These are phyloP conservation scores for Drosophila seguyi DNA, from an alignment of 1,140 invertebrate species.

Conservation along the genomic window DNA sequence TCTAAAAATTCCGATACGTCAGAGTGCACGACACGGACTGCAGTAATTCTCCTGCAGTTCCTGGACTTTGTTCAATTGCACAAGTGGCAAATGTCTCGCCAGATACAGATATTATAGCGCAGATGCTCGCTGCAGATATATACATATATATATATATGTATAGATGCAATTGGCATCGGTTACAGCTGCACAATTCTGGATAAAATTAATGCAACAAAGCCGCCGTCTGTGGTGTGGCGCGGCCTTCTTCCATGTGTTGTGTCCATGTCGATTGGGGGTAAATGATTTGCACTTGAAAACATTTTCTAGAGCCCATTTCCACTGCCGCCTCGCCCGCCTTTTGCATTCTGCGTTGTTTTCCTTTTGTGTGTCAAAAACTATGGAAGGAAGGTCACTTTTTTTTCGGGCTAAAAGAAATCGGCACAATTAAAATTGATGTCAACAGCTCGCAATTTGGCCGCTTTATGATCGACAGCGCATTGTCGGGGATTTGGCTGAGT, in stretches of 20 bases:
- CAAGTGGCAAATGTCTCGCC: conserved; percentile 55
- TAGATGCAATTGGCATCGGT: conserved; percentile 77
- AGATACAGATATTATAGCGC: conserved; percentile 37
- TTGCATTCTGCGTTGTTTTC: conserved; percentile 29
- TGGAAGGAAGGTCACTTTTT: conserved; percentile 49
- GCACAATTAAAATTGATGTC: conserved; percentile 79
- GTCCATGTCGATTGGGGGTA: conserved; percentile 57
- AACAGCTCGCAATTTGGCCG: conserved; percentile 66
- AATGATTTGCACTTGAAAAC: conserved; percentile 68
- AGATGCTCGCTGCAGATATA: conserved; percentile 15
- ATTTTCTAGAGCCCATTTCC: conserved; percentile 20
- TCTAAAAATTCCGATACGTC: conserved; percentile 41
- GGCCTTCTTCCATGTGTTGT: conserved; percentile 23
- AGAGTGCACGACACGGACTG: conserved; percentile 33
- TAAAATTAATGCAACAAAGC: conserved; percentile 75
- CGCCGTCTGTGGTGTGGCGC: conserved; percentile 7
- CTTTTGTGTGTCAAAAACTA: conserved; percentile 59
- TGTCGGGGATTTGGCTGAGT: conserved; percentile 28
- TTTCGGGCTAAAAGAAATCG: conserved; percentile 44
- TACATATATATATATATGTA: conserved; percentile 14
- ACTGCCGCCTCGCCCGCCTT: background rate
- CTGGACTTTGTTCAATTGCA: conserved; percentile 57
- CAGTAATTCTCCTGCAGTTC: conserved; percentile 30
- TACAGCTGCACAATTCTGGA: conserved; percentile 80
- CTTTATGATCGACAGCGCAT: conserved; percentile 62